Conservation (phyloP, 1,140 invertebrate species). For the Dendroctonus ponderosae region DNA sequence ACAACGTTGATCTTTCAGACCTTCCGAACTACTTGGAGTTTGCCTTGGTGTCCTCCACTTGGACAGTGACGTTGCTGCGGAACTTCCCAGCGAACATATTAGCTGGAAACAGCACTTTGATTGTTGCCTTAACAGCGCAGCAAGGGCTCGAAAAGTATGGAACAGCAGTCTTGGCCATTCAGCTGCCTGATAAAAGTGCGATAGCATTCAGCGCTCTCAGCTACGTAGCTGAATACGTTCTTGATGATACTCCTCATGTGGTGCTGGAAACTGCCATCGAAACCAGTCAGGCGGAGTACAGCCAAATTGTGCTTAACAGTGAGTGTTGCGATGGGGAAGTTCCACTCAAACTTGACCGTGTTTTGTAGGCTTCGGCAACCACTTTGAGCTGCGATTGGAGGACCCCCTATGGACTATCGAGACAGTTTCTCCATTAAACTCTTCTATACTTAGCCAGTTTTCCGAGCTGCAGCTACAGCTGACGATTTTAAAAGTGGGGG, state of each 20-base stretch:
- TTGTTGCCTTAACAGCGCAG: constrained; percentile 10
- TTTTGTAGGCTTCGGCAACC: too few species aligned
- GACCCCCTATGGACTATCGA: too few species aligned
- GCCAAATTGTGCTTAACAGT: too few species aligned
- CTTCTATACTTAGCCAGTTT: constrained; percentile 7
- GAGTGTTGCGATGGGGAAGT: too few species aligned
- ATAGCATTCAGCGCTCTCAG: too few species aligned
- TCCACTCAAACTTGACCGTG: neutral
- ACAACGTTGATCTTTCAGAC: neutral
- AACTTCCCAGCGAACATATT: constrained; percentile 10
- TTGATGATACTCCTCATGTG: too few species aligned
- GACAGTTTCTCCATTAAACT: neutral
- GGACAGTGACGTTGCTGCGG: neutral
- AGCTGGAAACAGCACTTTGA: neutral
- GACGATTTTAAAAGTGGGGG: constrained; percentile 7
- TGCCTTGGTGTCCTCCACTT: neutral
- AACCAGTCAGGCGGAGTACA: too few species aligned
- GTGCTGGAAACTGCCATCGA: too few species aligned
- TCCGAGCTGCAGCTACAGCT: constrained; percentile 5
- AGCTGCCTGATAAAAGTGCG: too few species aligned
- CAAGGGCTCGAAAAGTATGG: neutral
- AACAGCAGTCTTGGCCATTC: too few species aligned
- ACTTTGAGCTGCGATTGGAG: neutral
- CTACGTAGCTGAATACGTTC: too few species aligned
- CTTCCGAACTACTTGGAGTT: constrained; percentile 2